Evolutionary conservation across 1,140 invertebrate genomes (phyloP).

Genomic region (Drosophila triauraria): DNA sequence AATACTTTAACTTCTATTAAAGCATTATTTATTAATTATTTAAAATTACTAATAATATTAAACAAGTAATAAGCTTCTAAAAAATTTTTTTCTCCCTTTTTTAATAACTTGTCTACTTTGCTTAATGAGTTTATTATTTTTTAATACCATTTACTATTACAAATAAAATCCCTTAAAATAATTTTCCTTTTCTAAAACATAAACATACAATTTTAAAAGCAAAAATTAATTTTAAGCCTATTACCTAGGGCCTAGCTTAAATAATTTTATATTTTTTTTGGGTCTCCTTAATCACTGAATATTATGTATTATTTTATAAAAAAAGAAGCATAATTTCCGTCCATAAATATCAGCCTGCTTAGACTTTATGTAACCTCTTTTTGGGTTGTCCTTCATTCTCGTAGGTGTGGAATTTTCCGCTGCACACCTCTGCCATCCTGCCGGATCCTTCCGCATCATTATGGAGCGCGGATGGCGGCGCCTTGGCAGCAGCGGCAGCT

Average conservation of each 20-base stretch:
- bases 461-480: conserved; percentile 11
- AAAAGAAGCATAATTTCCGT: neutral
- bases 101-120: too few relatives aligned
- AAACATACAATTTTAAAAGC: too few relatives aligned
- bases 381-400: neutral
- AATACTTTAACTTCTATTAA: too few relatives aligned
- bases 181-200: too few relatives aligned
- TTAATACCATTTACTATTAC: too few relatives aligned
- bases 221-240: too few relatives aligned
- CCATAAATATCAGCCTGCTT: neutral
- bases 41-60: too few relatives aligned
- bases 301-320: neutral
- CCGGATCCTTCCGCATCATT: conserved; percentile 31
- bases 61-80: too few relatives aligned
- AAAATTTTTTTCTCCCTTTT: too few relatives aligned
- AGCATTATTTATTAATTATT: too few relatives aligned
- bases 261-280: neutral
- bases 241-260: neutral
- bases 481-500: conserved; percentile 31
- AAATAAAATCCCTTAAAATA: too few relatives aligned
- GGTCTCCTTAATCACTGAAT: neutral
- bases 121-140: too few relatives aligned
- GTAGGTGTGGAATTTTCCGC: conserved; percentile 8
- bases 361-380: neutral
- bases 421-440: conserved; percentile 6